phyloP scores from a whole-genome alignment of 2,888 invertebrate species.

The Allolobophora icterica region DNA sequence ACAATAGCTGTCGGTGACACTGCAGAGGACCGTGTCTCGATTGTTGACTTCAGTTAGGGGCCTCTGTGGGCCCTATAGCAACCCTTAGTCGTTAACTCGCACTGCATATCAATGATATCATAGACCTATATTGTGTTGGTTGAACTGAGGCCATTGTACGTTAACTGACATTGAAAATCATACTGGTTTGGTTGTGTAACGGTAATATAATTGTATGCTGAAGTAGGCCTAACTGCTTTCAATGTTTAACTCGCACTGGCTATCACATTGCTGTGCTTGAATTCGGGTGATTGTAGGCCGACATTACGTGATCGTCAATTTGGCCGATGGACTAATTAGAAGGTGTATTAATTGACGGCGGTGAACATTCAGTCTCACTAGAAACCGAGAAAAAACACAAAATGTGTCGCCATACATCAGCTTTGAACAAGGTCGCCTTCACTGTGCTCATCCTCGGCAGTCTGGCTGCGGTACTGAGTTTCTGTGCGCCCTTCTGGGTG shows the following conservation, averaged over 20 bases:
- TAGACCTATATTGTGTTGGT: no score
- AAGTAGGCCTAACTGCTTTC: no score
- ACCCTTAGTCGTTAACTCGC: no score
- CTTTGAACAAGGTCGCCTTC: slow-evolving; percentile 26
- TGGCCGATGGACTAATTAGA: background rate
- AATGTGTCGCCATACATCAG: slow-evolving; percentile 2
- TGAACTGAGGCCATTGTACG: no score
- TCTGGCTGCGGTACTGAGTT: background rate
- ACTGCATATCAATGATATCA: no score
- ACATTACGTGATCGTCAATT: background rate
- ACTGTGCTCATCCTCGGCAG: slow-evolving; percentile 27
- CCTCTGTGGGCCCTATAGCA: no score
- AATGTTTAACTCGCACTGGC: background rate
- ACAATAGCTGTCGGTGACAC: no score
- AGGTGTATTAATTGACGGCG: background rate
- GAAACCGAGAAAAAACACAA: background rate
- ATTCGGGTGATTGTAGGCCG: background rate
- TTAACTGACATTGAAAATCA: background rate
- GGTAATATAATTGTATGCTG: background rate
- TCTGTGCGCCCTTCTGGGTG: slow-evolving; percentile 17
- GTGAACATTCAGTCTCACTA: background rate
- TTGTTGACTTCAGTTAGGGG: no score
- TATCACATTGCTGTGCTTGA: background rate
- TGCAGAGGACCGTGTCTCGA: no score
- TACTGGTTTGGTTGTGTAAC: background rate